Evolutionary conservation across 2,113 vertebrate species (phyloP).

Genomic region (Manacus vitellinus): DNA sequence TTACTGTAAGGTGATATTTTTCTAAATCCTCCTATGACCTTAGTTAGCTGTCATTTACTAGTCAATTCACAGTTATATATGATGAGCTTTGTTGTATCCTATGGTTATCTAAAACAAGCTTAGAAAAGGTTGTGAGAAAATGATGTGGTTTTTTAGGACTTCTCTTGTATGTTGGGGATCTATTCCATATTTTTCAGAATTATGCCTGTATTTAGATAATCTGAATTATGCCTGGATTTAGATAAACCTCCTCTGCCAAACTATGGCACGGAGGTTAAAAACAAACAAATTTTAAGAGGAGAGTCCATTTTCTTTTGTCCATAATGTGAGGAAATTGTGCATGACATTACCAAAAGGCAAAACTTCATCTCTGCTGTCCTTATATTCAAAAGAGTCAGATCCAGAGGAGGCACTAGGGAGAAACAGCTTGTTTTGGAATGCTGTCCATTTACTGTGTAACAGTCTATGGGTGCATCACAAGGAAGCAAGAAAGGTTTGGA

Average conservation of each 20-base stretch:
- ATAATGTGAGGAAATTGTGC: not conserved
- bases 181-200: not conserved
- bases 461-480: fast-evolving
- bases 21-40: not conserved
- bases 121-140: not conserved
- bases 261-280: not conserved
- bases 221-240: not conserved
- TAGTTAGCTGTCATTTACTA: not conserved
- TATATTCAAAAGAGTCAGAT: not conserved
- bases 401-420: not conserved
- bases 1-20: not conserved
- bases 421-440: not conserved
- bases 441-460: not conserved
- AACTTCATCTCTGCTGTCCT: not conserved
- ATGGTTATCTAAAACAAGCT: not conserved
- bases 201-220: not conserved
- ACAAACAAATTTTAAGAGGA: not conserved
- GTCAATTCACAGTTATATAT: not conserved
- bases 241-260: not conserved
- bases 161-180: not conserved
- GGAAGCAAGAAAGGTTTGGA: not conserved
- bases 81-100: not conserved
- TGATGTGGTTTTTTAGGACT: not conserved
- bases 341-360: not conserved
- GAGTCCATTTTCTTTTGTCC: not conserved